These are phyloP conservation scores for Micrastur ruficollis DNA, from an alignment of 2,797 vertebrate genomes.

Conservation along the genomic window DNA sequence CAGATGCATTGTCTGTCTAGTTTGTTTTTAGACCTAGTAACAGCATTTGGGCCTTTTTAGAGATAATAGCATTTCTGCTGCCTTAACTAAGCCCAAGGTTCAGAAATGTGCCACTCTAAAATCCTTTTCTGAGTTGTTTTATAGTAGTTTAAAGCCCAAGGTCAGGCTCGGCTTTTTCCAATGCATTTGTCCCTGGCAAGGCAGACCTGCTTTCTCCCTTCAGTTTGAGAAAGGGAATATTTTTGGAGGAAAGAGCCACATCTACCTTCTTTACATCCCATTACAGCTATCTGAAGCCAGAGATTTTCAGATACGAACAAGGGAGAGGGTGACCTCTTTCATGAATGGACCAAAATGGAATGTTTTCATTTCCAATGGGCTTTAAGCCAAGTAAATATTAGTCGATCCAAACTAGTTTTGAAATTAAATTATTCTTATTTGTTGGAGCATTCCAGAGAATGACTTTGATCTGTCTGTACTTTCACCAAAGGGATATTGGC, in stretches of 20 bases:
- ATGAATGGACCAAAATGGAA: constrained; percentile 50
- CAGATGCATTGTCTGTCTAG: neutral
- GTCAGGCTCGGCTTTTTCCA: neutral
- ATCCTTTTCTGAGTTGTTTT: neutral
- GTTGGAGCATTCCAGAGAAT: constrained; percentile 52
- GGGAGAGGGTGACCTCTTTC: constrained; percentile 27
- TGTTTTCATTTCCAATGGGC: constrained; percentile 67
- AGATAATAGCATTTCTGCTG: neutral
- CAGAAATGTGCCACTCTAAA: neutral
- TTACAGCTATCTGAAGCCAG: neutral
- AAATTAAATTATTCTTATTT: constrained; percentile 69
- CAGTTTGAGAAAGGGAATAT: neutral
- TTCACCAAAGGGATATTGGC: constrained; percentile 63
- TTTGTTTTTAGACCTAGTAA: neutral
- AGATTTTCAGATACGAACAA: neutral
- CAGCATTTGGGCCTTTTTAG: neutral
- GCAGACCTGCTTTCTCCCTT: neutral
- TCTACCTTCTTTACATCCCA: neutral
- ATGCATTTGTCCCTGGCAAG: neutral
- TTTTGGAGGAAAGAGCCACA: neutral
- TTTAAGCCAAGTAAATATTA: constrained; percentile 62
- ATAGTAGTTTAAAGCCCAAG: neutral
- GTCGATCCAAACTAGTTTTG: constrained; percentile 59
- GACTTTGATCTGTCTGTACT: constrained; percentile 65
- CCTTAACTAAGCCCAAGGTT: neutral